Evolutionary conservation across 2,113 vertebrate species (phyloP).

Genomic region (Rana temporaria): DNA sequence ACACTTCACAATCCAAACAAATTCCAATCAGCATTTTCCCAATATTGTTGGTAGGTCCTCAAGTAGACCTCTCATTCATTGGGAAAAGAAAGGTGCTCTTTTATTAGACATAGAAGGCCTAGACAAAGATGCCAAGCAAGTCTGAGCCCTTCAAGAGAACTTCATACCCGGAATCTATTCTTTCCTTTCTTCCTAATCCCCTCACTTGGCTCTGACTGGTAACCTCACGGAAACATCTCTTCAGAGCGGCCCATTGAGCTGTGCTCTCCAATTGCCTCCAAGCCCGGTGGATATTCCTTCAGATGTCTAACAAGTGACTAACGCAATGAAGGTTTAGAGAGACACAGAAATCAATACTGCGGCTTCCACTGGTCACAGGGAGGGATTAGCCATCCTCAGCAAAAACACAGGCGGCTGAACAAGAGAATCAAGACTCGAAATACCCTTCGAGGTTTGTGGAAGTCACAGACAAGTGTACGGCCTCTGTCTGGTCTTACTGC

Average conservation of each 20-base stretch:
- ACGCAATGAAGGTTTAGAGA: slow-evolving; percentile 80
- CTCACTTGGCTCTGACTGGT: slow-evolving; percentile 51
- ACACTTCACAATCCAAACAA: slow-evolving; percentile 26
- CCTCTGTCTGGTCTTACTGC: slow-evolving; percentile 69
- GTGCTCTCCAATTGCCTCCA: slow-evolving; percentile 68
- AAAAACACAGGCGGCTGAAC: slow-evolving; percentile 72
- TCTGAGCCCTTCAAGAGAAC: slow-evolving; percentile 54
- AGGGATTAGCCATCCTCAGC: slow-evolving; percentile 81
- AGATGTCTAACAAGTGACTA: slow-evolving; percentile 80
- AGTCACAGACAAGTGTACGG: slow-evolving; percentile 68
- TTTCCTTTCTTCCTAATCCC: slow-evolving; percentile 51
- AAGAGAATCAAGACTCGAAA: slow-evolving; percentile 81
- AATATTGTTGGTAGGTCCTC: not conserved
- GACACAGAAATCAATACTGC: slow-evolving; percentile 83
- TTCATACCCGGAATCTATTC: slow-evolving; percentile 25
- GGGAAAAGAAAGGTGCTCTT: slow-evolving; percentile 42
- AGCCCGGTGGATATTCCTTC: slow-evolving; percentile 76
- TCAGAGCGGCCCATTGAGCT: slow-evolving; percentile 63
- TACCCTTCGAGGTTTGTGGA: slow-evolving; percentile 78
- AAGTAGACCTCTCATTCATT: slow-evolving; percentile 29
- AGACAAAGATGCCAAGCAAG: not conserved
- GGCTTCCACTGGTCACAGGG: slow-evolving; percentile 77
- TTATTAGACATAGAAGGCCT: slow-evolving; percentile 9
- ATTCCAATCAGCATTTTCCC: slow-evolving; percentile 16
- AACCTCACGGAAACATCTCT: slow-evolving; percentile 62